Conservation (phyloP, 2,113 vertebrate species). For the Thunnus thynnus region DNA sequence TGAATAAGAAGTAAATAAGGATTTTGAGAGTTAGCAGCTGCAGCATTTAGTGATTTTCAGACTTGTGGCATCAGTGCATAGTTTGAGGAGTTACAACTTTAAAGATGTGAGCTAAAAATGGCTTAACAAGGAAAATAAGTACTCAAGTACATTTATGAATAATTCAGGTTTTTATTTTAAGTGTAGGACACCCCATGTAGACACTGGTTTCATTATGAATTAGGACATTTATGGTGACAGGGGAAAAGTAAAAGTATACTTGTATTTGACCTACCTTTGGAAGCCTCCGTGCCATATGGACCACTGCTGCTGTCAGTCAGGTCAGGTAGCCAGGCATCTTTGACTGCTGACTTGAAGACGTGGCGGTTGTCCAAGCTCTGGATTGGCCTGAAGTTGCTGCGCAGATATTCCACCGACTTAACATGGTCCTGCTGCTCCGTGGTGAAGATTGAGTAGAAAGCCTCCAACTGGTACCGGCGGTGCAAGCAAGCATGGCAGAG, state of each 20-base stretch:
- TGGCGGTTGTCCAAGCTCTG: constrained; percentile 91
- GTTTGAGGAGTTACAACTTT: not conserved
- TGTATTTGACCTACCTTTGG: constrained; percentile 88
- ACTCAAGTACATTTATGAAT: not conserved
- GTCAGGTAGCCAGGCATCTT: constrained; percentile 93
- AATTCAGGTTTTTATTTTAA: no score
- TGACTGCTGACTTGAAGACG: constrained; percentile 93
- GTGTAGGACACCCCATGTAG: not conserved
- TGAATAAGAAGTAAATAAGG: not conserved
- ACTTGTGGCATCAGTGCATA: not conserved
- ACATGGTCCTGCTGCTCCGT: constrained; percentile 99
- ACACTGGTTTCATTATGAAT: not conserved
- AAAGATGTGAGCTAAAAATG: not conserved
- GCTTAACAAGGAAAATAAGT: not conserved
- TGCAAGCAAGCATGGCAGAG: not conserved
- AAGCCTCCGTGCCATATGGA: constrained; percentile 91
- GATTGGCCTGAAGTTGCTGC: constrained; percentile 95
- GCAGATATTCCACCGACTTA: constrained; percentile 96
- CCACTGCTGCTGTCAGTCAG: constrained; percentile 89
- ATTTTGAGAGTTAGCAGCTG: not conserved
- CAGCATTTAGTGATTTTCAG: not conserved
- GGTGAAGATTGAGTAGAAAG: constrained; percentile 99
- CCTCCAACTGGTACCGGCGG: constrained; percentile 88
- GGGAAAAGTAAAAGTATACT: not conserved
- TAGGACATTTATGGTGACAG: not conserved